These are phyloP conservation scores for Atta cephalotes DNA, from an alignment of 1,140 invertebrate genomes.

Conservation along the genomic window DNA sequence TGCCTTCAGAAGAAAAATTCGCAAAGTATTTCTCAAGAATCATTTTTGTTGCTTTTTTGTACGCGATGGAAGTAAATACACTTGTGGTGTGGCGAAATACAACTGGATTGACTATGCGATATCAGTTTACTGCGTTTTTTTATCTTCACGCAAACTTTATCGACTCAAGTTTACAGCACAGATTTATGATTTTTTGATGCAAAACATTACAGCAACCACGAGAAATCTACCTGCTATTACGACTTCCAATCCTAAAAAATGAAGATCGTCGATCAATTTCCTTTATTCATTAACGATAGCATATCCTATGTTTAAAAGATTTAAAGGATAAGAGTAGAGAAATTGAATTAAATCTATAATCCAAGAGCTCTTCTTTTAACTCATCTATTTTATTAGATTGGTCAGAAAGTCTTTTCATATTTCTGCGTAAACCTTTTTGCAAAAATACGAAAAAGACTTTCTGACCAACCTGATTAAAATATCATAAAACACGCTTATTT, in stretches of 20 bases:
- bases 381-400: neutral
- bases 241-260: neutral
- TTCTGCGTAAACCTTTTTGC: too few species aligned
- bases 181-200: neutral
- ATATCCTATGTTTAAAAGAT: neutral
- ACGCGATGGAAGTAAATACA: neutral
- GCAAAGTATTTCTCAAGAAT: neutral
- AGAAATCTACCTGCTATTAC: neutral
- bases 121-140: neutral
- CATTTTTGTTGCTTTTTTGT: slow-evolving; percentile 22
- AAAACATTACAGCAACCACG: neutral
- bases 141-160: neutral
- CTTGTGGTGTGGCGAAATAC: neutral
- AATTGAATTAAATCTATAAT: slow-evolving; percentile 1
- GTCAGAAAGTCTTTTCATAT: too few species aligned
- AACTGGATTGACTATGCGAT: neutral
- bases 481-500: neutral
- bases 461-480: neutral
- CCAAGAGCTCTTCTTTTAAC: neutral
- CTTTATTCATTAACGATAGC: neutral
- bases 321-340: neutral
- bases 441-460: too few species aligned
- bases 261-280: neutral
- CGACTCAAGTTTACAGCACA: neutral
- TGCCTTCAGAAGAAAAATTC: slow-evolving; percentile 29